Base-by-base conservation (phyloP, 2,888 invertebrate genomes). In the Tethea ocularis region DNA sequence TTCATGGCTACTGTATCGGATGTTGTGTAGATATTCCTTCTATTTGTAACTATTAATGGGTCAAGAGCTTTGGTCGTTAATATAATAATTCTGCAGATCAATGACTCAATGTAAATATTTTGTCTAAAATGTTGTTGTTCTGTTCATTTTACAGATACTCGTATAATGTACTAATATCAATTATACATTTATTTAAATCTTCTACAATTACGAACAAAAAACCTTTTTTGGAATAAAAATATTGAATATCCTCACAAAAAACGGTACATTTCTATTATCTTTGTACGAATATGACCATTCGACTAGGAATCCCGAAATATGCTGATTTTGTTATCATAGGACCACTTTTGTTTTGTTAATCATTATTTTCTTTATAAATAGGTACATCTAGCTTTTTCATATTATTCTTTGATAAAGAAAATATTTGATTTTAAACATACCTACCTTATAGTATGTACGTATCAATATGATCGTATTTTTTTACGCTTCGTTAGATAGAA, bases 31-130 rank as follows among this genome's bases (percentile, higher is more conserved):
- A 6, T 46, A 46, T 6, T 52, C 38, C 38, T 36, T 59, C 58
- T 71, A 68, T 63, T 58, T 61, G 55, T 63, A 63, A 58, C 1
- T 65, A 38, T 68, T 61, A 71, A 59, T 69, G 57, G 66, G 61
- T 63, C 66, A 65, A 71, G 63, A 61, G 33, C 60, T 58, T 36
- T 51, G 24, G 13, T n/a, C 60, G 58, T 61, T 57, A 64, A 62
- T 57, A 58, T 58, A 64, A 64, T 61, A 51, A 57, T 24, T 2
- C n/a, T n/a, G n/a, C n/a, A n/a, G n/a, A n/a, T n/a, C n/a, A 6
- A 6, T 24, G 2, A 7, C 5, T 29, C 29, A 29, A 29, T 29
- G 6, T 29, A 29, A 29, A 8, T 29, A 8, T 8, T 29, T 29
- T 8, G 29, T 29, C 8, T 26, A 5, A 26, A 26, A 26, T 29